Evolutionary conservation across 2,888 invertebrate genomes (phyloP).

Genomic region (Morpho deidamia): DNA sequence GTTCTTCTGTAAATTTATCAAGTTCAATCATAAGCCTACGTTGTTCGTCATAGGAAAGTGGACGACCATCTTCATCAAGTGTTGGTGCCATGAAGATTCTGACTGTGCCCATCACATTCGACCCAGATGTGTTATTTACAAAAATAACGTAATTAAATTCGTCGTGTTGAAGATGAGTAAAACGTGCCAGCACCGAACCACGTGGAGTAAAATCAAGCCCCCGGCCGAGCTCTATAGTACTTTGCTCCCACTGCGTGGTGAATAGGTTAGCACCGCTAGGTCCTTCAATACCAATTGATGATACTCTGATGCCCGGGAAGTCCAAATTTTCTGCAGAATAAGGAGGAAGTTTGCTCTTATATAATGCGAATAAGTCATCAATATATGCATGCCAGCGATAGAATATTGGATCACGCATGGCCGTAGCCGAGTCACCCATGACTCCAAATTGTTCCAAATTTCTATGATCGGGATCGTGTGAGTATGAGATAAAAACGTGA

Average conservation of each 20-base stretch:
- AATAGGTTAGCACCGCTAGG: slow-evolving; percentile 78
- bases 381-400: slow-evolving; percentile 91
- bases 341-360: slow-evolving; percentile 83
- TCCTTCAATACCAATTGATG: slow-evolving; percentile 72
- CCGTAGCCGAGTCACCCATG: slow-evolving; percentile 90
- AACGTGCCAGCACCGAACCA: slow-evolving; percentile 83
- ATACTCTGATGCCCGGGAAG: slow-evolving; percentile 79
- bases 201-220: slow-evolving; percentile 91
- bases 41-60: slow-evolving; percentile 79
- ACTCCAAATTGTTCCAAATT: slow-evolving; percentile 88
- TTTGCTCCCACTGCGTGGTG: slow-evolving; percentile 87
- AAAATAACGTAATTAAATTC: slow-evolving; percentile 79
- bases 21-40: slow-evolving; percentile 83
- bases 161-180: slow-evolving; percentile 85
- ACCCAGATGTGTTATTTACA: slow-evolving; percentile 76
- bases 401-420: slow-evolving; percentile 92
- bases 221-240: slow-evolving; percentile 84
- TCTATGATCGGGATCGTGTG: slow-evolving; percentile 89
- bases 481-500: slow-evolving; percentile 86
- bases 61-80: slow-evolving; percentile 79
- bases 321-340: slow-evolving; percentile 81
- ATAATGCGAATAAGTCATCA: slow-evolving; percentile 86
- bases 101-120: slow-evolving; percentile 78
- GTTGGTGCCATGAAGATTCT: slow-evolving; percentile 85
- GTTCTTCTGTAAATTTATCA: slow-evolving; percentile 84